Evolutionary conservation across 2,888 invertebrate genomes (phyloP).

Genomic region (Amitus sp.): DNA sequence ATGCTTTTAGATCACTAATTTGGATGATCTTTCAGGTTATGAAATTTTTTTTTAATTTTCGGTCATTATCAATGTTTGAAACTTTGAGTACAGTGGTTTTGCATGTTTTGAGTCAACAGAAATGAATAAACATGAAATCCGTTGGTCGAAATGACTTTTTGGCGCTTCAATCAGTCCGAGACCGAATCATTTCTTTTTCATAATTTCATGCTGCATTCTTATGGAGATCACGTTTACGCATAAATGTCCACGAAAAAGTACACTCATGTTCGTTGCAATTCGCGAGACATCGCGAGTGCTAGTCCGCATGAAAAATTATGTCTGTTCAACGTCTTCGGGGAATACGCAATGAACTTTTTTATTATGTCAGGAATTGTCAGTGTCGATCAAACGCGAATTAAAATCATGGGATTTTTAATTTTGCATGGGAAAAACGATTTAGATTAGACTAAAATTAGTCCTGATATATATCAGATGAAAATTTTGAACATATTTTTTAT

Average conservation of each 20-base stretch:
- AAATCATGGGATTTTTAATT: too few relatives aligned
- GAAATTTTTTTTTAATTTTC: too few relatives aligned
- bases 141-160: neutral
- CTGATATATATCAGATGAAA: too few relatives aligned
- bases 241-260: slow-evolving; percentile 19
- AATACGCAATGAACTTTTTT: slow-evolving; percentile 2
- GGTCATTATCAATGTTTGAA: too few relatives aligned
- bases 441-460: too few relatives aligned
- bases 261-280: slow-evolving; percentile 23
- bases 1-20: too few relatives aligned
- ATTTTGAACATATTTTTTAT: too few relatives aligned
- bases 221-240: slow-evolving; percentile 30
- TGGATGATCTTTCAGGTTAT: too few relatives aligned
- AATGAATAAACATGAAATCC: neutral
- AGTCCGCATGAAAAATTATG: slow-evolving; percentile 32
- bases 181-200: slow-evolving; percentile 18
- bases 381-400: too few relatives aligned
- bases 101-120: neutral
- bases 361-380: neutral
- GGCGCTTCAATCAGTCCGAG: neutral
- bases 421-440: neutral
- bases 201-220: slow-evolving; percentile 20
- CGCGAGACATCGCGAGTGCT: slow-evolving; percentile 20
- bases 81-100: too few relatives aligned
- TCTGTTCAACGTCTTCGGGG: slow-evolving; percentile 22